Percentiles rank a stretch among this genome's conserved stretches.
Evolutionary conservation across 2,888 invertebrate species (phyloP).

Genomic region (Caenorhabditis imperialis): DNA sequence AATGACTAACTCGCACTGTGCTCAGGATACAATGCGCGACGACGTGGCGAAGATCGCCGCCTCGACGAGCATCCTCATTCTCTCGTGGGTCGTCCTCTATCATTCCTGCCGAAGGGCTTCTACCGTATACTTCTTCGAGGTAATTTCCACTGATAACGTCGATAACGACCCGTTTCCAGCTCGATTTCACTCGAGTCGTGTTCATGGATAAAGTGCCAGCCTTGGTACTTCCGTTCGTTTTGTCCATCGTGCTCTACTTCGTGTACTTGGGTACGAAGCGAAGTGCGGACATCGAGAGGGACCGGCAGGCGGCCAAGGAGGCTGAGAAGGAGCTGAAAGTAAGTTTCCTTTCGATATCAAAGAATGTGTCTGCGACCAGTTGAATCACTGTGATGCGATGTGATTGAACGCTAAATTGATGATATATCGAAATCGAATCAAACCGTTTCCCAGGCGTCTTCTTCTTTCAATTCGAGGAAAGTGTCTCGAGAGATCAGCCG

Average conservation of each 20-base stretch:
- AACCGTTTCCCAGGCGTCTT: constrained; percentile 41
- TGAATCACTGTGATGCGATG: constrained; percentile 11
- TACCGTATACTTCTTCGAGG: constrained; percentile 70
- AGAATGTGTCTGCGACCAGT: constrained; percentile 32
- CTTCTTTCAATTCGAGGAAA: constrained; percentile 47
- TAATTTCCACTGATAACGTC: constrained; percentile 11
- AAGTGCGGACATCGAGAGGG: constrained; percentile 46
- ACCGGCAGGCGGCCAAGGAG: constrained; percentile 32
- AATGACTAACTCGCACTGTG: constrained; percentile 28
- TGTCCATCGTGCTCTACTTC: constrained; percentile 59
- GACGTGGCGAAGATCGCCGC: constrained; percentile 56
- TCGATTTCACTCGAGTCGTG: constrained; percentile 58
- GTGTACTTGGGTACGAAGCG: constrained; percentile 62
- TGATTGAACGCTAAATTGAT: constrained; percentile 19
- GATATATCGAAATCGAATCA: background rate
- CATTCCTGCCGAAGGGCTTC: constrained; percentile 61
- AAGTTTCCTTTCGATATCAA: constrained; percentile 5
- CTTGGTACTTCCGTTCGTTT: constrained; percentile 55
- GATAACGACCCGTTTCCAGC: constrained; percentile 51
- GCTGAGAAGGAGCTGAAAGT: constrained; percentile 47
- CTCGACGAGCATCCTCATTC: constrained; percentile 51
- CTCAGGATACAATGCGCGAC: constrained; percentile 34
- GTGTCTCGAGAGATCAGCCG: constrained; percentile 51
- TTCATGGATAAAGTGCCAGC: constrained; percentile 62
- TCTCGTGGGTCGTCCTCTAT: constrained; percentile 58